phyloP scores from a whole-genome alignment of 2,888 invertebrate species.

The Ophion ellenae region DNA sequence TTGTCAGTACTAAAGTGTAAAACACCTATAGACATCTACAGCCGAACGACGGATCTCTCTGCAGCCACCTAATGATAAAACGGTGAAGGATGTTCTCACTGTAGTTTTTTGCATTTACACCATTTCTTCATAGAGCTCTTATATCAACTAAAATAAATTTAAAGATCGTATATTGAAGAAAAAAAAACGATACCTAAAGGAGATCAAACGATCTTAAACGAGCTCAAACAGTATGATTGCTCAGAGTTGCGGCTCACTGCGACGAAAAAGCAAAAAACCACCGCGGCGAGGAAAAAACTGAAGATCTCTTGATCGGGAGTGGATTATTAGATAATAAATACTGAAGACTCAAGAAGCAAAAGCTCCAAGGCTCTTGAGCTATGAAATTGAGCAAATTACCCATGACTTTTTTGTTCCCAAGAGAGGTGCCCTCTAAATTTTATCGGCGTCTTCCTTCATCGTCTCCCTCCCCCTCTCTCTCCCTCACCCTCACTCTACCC shows the following conservation, averaged over 20 bases:
- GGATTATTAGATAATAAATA: slow-evolving; percentile 50
- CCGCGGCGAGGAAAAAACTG: slow-evolving; percentile 4
- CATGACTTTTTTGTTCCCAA: slow-evolving; percentile 36
- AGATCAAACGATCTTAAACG: background rate
- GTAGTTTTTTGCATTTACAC: too few species aligned
- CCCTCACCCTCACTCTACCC: slow-evolving; percentile 26
- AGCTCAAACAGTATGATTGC: background rate
- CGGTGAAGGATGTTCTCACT: too few species aligned
- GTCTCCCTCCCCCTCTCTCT: slow-evolving; percentile 9
- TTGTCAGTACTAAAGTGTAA: too few species aligned
- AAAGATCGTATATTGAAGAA: background rate
- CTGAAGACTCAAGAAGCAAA: slow-evolving; percentile 32
- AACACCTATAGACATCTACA: too few species aligned
- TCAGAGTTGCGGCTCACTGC: background rate
- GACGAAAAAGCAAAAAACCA: slow-evolving; percentile 1
- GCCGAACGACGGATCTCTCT: too few species aligned
- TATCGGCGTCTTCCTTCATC: slow-evolving; percentile 48
- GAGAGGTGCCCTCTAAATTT: slow-evolving; percentile 50
- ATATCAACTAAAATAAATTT: background rate
- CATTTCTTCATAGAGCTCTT: background rate
- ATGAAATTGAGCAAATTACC: slow-evolving; percentile 55
- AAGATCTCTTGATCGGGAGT: slow-evolving; percentile 20
- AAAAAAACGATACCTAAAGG: background rate
- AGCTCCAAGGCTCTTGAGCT: slow-evolving; percentile 26
- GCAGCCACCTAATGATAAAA: too few species aligned